Base-by-base conservation (phyloP, 1,140 invertebrate genomes). In the Sitophilus oryzae region DNA sequence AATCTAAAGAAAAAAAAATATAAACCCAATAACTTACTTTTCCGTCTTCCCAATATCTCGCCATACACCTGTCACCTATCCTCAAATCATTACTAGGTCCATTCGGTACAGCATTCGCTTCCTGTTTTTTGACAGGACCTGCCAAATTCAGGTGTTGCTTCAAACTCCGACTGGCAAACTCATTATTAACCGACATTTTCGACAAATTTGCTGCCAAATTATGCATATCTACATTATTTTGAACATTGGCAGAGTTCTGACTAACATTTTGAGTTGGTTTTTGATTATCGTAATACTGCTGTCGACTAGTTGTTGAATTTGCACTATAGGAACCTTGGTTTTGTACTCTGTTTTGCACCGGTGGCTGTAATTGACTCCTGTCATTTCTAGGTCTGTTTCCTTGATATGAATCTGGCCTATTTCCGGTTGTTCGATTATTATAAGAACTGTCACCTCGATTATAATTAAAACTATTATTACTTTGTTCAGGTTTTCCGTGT, bases 1-100 rank as follows among this genome's bases (percentile, higher is more conserved):
- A n/a, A n/a, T n/a, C n/a, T n/a, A n/a, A n/a, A n/a, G n/a, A n/a
- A n/a, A n/a, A n/a, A n/a, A n/a, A n/a, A n/a, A n/a, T n/a, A n/a
- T 38, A 21, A 25, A 30, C 25, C 11, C 11, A 30, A 30, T 30
- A n/a, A 30, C 25, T 30, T 30, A 92, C 89, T 75, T 82, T 83
- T 65, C 88, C 85, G 75, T 94, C 91, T 74, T 93, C 90, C 90
- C 91, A 93, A 72, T 93, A 94, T 66, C 90, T 88, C 4, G 91
- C 90, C 70, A 92, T 77, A 72, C 89, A 92, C 38, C 83, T 78
- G 67, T 92, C 88, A 16, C 89, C 89, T 43, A 83, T 71, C 64
- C 82, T 83, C 85, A 85, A 91, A 51, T 76, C 18, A 3, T 23
- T 16, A 21, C n/a, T 8, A 20, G 2, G 72, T 73, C 82, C 79